A percentile compares a stretch with the other conserved stretches of the same genome.
Conservation (phyloP, 2,888 invertebrate species). For the Cordilura impudica region DNA sequence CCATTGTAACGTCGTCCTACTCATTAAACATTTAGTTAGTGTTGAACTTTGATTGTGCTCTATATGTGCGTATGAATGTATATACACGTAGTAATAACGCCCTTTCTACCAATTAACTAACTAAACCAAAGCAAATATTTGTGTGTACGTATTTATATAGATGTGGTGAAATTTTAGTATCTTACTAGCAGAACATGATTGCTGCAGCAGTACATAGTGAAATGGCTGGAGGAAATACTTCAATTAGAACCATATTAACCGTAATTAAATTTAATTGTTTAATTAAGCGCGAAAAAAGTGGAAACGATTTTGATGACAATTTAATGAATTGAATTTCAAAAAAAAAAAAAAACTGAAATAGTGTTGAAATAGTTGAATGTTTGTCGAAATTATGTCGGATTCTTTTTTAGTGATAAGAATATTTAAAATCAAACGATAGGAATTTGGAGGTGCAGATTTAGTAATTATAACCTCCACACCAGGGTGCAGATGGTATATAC, state of each 20-base stretch:
- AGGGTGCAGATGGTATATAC: too few species aligned
- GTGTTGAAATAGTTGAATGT: too few species aligned
- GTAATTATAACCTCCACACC: too few species aligned
- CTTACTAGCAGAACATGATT: not conserved
- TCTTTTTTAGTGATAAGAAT: too few species aligned
- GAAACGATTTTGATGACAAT: slow-evolving; percentile 28
- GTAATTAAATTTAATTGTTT: slow-evolving; percentile 78
- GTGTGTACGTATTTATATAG: not conserved
- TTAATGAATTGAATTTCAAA: slow-evolving; percentile 12
- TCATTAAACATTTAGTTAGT: not conserved
- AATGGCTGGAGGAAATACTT: slow-evolving; percentile 72
- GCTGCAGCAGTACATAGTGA: not conserved
- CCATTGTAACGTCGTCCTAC: not conserved
- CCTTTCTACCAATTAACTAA: slow-evolving; percentile 27
- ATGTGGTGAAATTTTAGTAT: not conserved
- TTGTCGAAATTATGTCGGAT: too few species aligned
- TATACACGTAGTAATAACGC: slow-evolving; percentile 36
- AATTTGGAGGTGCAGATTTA: too few species aligned
- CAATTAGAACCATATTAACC: slow-evolving; percentile 79
- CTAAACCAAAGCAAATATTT: not conserved
- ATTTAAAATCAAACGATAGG: too few species aligned
- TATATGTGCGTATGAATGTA: not conserved
- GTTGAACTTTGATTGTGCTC: slow-evolving; percentile 11
- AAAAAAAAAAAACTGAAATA: too few species aligned
- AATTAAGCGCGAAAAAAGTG: slow-evolving; percentile 74